phyloP scores from a whole-genome alignment of 2,888 invertebrate genomes.

The Diplolepis rosae region DNA sequence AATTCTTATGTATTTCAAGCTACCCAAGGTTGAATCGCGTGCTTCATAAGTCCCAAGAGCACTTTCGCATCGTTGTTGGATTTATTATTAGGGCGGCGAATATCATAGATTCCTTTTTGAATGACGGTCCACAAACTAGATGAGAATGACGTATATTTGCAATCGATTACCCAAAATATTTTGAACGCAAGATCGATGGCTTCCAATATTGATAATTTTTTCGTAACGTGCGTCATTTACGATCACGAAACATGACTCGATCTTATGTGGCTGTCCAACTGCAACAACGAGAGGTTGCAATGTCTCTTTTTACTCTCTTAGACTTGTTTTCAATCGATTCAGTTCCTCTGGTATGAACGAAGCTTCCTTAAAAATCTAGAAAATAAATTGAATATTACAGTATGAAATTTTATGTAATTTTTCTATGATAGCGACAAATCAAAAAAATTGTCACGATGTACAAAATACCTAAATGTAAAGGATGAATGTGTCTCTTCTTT shows the following conservation, averaged over 20 bases:
- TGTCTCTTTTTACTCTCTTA: conserved; percentile 13
- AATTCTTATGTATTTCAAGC: too few relatives aligned
- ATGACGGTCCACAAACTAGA: conserved; percentile 27
- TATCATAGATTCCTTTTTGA: conserved; percentile 13
- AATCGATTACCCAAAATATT: conserved; percentile 29
- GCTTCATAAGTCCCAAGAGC: neutral
- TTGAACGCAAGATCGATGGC: conserved; percentile 31
- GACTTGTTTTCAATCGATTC: neutral
- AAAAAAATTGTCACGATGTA: too few relatives aligned
- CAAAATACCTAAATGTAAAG: conserved; percentile 1
- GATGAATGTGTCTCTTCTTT: conserved; percentile 11
- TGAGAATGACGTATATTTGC: conserved; percentile 28
- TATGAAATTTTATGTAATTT: too few relatives aligned
- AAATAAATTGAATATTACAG: too few relatives aligned
- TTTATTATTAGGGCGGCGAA: neutral
- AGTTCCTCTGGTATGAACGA: neutral
- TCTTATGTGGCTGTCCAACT: conserved; percentile 17
- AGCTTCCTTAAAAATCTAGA: too few relatives aligned
- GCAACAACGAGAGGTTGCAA: conserved; percentile 31
- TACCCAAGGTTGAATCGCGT: too few relatives aligned
- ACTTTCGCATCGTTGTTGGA: neutral
- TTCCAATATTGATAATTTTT: conserved; percentile 5
- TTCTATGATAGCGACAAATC: too few relatives aligned
- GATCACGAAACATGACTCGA: conserved; percentile 21
- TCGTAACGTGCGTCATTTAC: conserved; percentile 26